Evolutionary conservation across 1,140 invertebrate genomes (phyloP), one percentile per base, ranked within the genome.

Genomic region (Wiebesia pumilae): DNA sequence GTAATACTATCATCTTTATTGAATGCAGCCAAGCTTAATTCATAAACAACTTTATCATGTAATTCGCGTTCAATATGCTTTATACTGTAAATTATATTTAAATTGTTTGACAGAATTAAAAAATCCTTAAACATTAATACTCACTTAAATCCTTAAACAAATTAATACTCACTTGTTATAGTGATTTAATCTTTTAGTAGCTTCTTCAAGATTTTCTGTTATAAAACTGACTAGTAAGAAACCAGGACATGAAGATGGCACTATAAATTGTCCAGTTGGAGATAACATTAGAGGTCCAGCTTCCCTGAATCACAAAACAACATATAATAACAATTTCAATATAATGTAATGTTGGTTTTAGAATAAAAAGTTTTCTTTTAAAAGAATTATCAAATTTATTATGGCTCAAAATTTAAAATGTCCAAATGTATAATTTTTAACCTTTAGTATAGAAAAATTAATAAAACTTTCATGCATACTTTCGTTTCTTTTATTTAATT

Each of bases 211-310:
- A 92, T 98, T 95, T 40, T 96, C 95, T 12, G 96, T 95, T 62
- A 99, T 97, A 91, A 98, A 99, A 89, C 96, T 96, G 1, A 98
- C 95, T 62, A 98, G 93, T 84, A 98, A 95, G 88, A 96, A 96
- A 0, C 97, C 96, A 19, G 98, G 98, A 92, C 97, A 98, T 0
- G 97, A 97, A 30, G 97, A 96, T 40, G 98, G 98, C 0, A 97
- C 97, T 73, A 98, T 98, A 89, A 98, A 97, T 93, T 98, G 97
- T 35, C 98, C 98, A 62, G 97, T 98, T 1, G 97, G 97, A 14
- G 97, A 98, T n/a, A 98, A 95, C 97, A 98, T 98, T 67, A 99
- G 91, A 0, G 98, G 98, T 4, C 98, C 97, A 30, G 97, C 97
- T 93, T 98, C 97, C 33, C 97, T 97, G 91, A 35, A 62, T 54